Conservation (phyloP, 1,140 invertebrate species). For the Cherax quadricarinatus region DNA sequence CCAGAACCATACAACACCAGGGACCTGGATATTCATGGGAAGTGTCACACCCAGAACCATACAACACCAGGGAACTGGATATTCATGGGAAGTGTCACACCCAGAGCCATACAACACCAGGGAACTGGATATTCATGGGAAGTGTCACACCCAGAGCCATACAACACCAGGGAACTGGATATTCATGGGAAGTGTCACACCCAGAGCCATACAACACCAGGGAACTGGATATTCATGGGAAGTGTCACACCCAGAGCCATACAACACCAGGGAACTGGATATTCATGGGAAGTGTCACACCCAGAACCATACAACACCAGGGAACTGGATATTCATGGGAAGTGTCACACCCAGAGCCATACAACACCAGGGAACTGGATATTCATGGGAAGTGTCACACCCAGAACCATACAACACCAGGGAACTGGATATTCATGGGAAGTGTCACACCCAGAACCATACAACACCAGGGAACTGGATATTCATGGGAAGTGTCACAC, state of each 20-base stretch:
- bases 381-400: too few species aligned
- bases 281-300: too few species aligned
- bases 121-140: not conserved
- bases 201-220: not conserved
- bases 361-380: not conserved
- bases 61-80: not conserved
- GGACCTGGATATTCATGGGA: too few species aligned
- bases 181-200: too few species aligned
- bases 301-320: not conserved
- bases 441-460: not conserved
- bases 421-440: not conserved
- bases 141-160: not conserved
- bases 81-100: too few species aligned
- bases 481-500: too few species aligned
- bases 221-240: not conserved
- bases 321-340: not conserved
- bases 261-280: not conserved
- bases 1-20: not conserved
- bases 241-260: not conserved
- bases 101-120: not conserved
- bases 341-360: not conserved
- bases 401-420: not conserved
- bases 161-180: not conserved
- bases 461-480: not conserved
- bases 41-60: not conserved